phyloP scores from a whole-genome alignment of 2,888 invertebrate genomes.

The Sussaba pulchella region DNA sequence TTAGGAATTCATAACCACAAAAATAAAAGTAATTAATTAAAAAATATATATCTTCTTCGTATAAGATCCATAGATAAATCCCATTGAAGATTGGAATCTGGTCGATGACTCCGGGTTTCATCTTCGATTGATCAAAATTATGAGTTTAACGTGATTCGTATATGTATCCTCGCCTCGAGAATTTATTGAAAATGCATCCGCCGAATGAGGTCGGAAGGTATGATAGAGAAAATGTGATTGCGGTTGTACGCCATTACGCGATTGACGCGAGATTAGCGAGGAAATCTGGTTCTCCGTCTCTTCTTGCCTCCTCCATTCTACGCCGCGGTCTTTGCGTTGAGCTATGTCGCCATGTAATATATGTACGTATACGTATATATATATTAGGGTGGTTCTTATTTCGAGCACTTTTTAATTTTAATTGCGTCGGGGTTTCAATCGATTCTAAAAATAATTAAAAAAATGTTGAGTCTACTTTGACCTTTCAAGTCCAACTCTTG shows the following conservation, averaged over 20 bases:
- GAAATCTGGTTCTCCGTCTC: slow-evolving; percentile 44
- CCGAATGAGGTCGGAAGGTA: slow-evolving; percentile 4
- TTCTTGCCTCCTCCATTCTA: not conserved
- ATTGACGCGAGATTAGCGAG: slow-evolving; percentile 58
- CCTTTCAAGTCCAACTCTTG: too few relatives aligned
- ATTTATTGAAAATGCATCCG: slow-evolving; percentile 1
- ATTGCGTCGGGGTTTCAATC: too few relatives aligned
- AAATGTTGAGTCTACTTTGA: too few relatives aligned
- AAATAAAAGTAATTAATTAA: not conserved
- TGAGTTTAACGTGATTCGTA: not conserved
- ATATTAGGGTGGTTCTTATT: too few relatives aligned
- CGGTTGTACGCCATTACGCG: slow-evolving; percentile 49
- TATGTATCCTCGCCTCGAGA: not conserved
- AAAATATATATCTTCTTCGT: too few relatives aligned
- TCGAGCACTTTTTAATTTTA: too few relatives aligned
- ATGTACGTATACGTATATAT: too few relatives aligned
- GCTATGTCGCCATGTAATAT: too few relatives aligned
- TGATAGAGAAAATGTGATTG: slow-evolving; percentile 56
- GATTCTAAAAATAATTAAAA: too few relatives aligned
- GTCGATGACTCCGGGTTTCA: not conserved
- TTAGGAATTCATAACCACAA: not conserved
- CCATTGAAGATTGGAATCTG: not conserved
- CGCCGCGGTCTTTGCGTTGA: slow-evolving; percentile 1
- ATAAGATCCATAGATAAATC: not conserved
- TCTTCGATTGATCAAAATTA: not conserved